Evolutionary conservation across 2,113 vertebrate species (phyloP).

Genomic region (Neotoma lepida): DNA sequence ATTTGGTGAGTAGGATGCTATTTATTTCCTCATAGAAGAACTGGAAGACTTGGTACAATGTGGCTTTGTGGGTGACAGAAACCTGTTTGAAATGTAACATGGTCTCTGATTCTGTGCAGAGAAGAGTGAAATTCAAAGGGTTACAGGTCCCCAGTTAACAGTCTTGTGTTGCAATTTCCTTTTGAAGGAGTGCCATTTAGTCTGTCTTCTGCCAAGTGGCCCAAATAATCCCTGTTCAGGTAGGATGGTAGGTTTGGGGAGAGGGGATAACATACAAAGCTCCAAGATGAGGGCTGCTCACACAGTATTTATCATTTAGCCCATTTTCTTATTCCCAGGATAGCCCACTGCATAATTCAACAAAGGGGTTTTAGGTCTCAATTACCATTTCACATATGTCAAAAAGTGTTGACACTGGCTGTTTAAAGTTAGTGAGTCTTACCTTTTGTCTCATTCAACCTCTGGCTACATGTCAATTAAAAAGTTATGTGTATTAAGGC

Average conservation of each 20-base stretch:
- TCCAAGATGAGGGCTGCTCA: not conserved
- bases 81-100: not conserved
- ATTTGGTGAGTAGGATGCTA: not conserved
- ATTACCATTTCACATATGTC: not conserved
- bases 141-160: not conserved
- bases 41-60: not conserved
- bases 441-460: not conserved
- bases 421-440: not conserved
- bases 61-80: not conserved
- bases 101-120: no score
- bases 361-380: not conserved
- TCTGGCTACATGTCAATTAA: not conserved
- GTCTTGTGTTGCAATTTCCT: not conserved
- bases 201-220: not conserved
- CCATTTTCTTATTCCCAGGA: not conserved
- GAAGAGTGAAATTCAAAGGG: not conserved
- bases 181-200: not conserved
- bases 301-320: not conserved
- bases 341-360: not conserved
- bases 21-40: not conserved
- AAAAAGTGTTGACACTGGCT: no score
- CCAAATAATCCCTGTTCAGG: not conserved
- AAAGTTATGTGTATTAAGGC: not conserved
- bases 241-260: not conserved
- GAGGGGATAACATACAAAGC: not conserved